phyloP scores from a whole-genome alignment of 2,113 vertebrate species.

The Chrysochloris asiatica region DNA sequence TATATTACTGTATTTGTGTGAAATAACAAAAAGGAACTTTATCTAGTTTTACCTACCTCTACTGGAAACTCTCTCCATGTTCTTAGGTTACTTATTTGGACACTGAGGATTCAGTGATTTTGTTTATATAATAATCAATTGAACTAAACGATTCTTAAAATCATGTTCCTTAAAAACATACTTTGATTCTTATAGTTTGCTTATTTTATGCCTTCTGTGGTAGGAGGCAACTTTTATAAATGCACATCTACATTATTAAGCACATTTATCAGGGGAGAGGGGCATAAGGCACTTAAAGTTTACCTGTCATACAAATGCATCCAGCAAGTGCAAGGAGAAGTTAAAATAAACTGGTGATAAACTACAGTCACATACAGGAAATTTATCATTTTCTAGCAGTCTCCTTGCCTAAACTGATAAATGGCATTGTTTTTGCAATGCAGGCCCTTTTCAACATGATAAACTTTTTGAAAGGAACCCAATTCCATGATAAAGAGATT shows the following conservation, averaged over 20 bases:
- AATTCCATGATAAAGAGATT: conserved; percentile 84
- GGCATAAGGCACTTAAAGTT: conserved; percentile 13
- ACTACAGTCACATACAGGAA: conserved; percentile 51
- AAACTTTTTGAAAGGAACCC: conserved; percentile 82
- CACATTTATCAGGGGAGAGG: conserved; percentile 25
- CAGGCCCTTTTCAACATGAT: conserved; percentile 78
- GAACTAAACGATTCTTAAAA: background rate
- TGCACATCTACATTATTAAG: conserved; percentile 25
- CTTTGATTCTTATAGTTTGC: background rate
- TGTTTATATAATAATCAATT: background rate
- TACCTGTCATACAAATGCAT: conserved; percentile 54
- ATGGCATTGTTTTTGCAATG: conserved; percentile 81
- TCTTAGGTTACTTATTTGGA: background rate
- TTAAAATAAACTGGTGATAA: conserved; percentile 77
- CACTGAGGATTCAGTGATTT: background rate
- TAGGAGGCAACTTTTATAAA: conserved; percentile 28
- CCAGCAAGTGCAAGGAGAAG: conserved; percentile 62
- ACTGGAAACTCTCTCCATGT: background rate
- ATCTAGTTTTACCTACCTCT: background rate
- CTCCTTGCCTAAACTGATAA: conserved; percentile 70
- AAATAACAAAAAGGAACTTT: background rate
- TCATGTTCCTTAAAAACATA: background rate
- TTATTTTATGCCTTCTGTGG: background rate
- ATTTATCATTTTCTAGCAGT: conserved; percentile 73
- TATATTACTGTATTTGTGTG: background rate